Percentiles rank a stretch among this genome's conserved stretches.
Conservation (phyloP, 2,797 vertebrate species). For the Synanceia verrucosa region DNA sequence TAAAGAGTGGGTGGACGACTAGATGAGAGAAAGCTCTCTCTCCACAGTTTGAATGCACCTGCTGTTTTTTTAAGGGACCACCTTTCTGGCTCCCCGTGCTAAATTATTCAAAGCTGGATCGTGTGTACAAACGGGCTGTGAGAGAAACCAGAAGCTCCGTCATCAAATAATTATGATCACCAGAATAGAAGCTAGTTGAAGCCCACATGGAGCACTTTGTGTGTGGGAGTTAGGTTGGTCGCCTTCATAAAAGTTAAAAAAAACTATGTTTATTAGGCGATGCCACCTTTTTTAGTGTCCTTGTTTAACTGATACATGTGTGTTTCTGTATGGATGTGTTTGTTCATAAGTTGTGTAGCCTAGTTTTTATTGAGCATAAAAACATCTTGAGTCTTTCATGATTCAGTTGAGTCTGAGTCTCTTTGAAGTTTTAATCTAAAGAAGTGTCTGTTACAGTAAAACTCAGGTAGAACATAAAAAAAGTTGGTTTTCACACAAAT, state of each 20-base stretch:
- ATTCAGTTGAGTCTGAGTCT: neutral
- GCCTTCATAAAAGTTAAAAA: too few species aligned
- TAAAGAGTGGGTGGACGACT: conserved; percentile 30
- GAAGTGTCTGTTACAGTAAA: neutral
- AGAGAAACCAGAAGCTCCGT: conserved; percentile 83
- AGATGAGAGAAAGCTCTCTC: conserved; percentile 25
- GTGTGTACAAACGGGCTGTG: conserved; percentile 81
- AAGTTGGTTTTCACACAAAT: neutral
- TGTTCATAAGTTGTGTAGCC: neutral
- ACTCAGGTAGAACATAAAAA: neutral
- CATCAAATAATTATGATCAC: conserved; percentile 85
- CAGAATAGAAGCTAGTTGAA: conserved; percentile 62
- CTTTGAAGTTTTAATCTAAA: neutral
- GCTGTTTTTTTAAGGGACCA: conserved; percentile 65
- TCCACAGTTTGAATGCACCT: conserved; percentile 49
- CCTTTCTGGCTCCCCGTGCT: conserved; percentile 67
- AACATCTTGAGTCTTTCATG: neutral
- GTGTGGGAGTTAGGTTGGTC: conserved; percentile 49
- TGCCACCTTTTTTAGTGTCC: neutral
- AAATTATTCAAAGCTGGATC: conserved; percentile 88
- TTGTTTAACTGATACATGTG: neutral
- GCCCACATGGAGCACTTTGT: conserved; percentile 24
- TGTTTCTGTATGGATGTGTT: neutral
- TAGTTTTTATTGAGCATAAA: neutral
- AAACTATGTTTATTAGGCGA: too few species aligned